Evolutionary conservation across 2,888 invertebrate species (phyloP).

Genomic region (Ommatoiulus sabulosus): DNA sequence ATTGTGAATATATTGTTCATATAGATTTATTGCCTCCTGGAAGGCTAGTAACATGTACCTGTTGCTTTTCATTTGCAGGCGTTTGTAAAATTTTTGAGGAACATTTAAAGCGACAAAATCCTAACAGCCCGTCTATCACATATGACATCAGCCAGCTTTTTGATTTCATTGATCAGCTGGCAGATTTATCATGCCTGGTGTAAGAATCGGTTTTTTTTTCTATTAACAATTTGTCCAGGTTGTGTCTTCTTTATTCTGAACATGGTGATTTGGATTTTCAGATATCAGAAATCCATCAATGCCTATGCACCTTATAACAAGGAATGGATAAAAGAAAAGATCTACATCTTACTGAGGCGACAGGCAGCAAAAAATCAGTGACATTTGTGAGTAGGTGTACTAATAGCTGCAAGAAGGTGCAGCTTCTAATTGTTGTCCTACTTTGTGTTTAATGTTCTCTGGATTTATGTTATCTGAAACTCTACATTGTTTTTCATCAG

Average conservation of each 20-base stretch:
- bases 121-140: constrained; percentile 95
- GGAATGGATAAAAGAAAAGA: constrained; percentile 99
- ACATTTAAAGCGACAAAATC: constrained; percentile 94
- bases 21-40: too few relatives aligned
- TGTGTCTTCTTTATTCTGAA: neutral
- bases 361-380: constrained; percentile 80
- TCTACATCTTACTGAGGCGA: constrained; percentile 88
- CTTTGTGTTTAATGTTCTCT: neutral
- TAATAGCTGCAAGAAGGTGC: neutral
- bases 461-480: neutral
- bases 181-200: constrained; percentile 95
- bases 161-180: constrained; percentile 96
- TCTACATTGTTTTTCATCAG: neutral
- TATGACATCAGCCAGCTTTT: constrained; percentile 98
- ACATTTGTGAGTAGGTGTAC: neutral
- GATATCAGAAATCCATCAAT: constrained; percentile 90
- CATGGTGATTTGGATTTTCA: constrained; percentile 62
- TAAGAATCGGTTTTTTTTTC: constrained; percentile 69
- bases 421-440: neutral
- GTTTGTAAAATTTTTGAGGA: constrained; percentile 99
- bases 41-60: neutral
- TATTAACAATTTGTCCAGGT: neutral
- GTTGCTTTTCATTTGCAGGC: constrained; percentile 69
- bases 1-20: too few relatives aligned
- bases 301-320: constrained; percentile 99